Evolutionary conservation across 2,113 vertebrate species (phyloP), one percentile per base, ranked within the genome.

Genomic region (Motacilla tschutschensis): DNA sequence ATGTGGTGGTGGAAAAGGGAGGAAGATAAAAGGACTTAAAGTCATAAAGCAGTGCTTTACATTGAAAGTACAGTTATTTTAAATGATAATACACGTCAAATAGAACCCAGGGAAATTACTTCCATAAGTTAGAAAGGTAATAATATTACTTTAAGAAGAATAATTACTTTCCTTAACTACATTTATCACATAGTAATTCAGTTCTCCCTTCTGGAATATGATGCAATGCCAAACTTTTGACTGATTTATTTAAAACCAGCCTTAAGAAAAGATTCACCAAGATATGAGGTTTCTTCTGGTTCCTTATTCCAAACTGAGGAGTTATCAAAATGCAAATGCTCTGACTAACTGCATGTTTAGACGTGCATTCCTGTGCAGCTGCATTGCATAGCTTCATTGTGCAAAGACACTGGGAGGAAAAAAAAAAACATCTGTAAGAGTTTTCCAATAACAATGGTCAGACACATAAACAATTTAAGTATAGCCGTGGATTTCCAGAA

Each of bases 301-400:
- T 88, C 79, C 89, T 87, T 92, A 92, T 95, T 96, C 66, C 85
- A 92, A 94, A 93, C 29, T 0, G 79, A 95, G 79, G 66, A 93
- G 71, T 93, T 97, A 96, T 96, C 94, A 97, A 96, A 97, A 97
- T 96, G 96, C 94, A 97, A 96, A 97, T 96, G 80, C 53, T 88
- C 10, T 95, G 92, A 89, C 87, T 95, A 91, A 85, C 83, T 94
- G 88, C 86, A 77, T 92, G 91, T 91, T 91, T 44, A 77, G 88
- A 90, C 78, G 70, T 83, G 53, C 74, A 85, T 92, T 94, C 66
- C 92, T 85, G 69, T 85, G 64, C 91, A 97, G 86, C 94, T 95
- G 72, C 88, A 59, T 60, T 77, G 40, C 4, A 0, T 4, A 26
- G 60, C 41, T 87, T 24, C 85, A 65, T 75, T 59, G 66, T 94